Evolutionary conservation across 2,888 invertebrate genomes (phyloP), one percentile per base, ranked within the genome.

Genomic region (Mesoligia furuncula): DNA sequence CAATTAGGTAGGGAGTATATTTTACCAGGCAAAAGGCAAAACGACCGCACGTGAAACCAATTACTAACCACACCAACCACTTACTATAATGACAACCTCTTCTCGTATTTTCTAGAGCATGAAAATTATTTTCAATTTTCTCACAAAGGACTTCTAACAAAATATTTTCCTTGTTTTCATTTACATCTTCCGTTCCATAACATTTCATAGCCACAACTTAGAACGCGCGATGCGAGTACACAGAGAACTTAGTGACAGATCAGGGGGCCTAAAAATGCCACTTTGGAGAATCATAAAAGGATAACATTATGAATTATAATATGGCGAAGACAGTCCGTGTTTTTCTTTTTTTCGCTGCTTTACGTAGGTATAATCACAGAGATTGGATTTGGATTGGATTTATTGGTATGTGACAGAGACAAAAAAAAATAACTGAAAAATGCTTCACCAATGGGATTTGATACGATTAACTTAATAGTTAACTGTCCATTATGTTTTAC

Each of bases 91-190:
- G 42, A 77, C 67, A 57, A 36, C 13, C 62, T 64, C 67, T 64
- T 64, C 36, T 66, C 80, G 64, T 77, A 79, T 79, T 83, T 71
- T 75, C 48, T 59, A 66, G 72, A 80, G 57, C 65, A 57, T 75
- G 72, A 72, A 84, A 73, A 73, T 84, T 62, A 84, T 83, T 80
- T 80, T 70, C 51, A 82, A 73, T 80, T 80, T 73, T 54, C 80
- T 15, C 77, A 80, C 77, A 71, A 76, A 80, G 59, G 57, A 61
- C 39, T 68, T 65, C 62, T 72, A 68, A 74, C 48, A 71, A 64
- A 78, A 78, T 54, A 64, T 27, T 61, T 67, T 45, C 39, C 59
- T 42, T 57, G 20, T 72, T 75, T 67, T 70, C 69, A 75, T 84
- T 73, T 62, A 48, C 48, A 64, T 85, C 77, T 85, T 71, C 71